Base-by-base conservation (phyloP, 2,113 vertebrate genomes). In the Muscicapa adusta region DNA sequence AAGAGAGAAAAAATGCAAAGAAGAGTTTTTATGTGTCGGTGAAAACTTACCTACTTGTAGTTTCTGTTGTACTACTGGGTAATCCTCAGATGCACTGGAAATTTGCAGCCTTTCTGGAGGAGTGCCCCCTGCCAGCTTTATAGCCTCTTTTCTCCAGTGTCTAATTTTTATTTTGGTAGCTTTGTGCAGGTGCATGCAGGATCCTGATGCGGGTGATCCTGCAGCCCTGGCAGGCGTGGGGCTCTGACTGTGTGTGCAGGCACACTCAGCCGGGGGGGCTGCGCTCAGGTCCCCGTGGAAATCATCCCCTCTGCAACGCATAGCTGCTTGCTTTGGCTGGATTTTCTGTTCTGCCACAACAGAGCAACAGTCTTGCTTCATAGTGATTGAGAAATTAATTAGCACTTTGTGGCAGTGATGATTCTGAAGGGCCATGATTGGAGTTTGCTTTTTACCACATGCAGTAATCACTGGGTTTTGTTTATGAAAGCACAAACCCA, bases 331-430 rank as follows among this genome's bases (percentile, higher is more conserved):
- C 91, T 92, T 93, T 94, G 85, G 81, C 68, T 63, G 67, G 68
- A 29, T 87, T 74, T 91, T 90, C 53, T 0, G 0, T 91, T 86
- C 91, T 93, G 73, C 88, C 43, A 62, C 33, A 63, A 67, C 0
- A 0, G 56, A 87, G 76, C 76, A 81, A 28, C 70, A 95, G 88
- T 71, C 74, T 87, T 75, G 42, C 62, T 91, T 95, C 8, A 1
- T 76, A 91, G 60, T 77, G 77, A 93, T 40, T 77, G 84, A 91
- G 84, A 89, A 91, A 94, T 93, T 89, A 94, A 90, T 92, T 93
- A 92, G 76, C 54, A 71, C 31, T 93, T 89, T 66, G 63, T 73
- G 57, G 53, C 54, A 1, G 40, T 85, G 73, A 75, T 74, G 77
- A 88, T 67, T 90, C 88, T 96, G 78, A 89, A 94, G 85, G 78